These are phyloP conservation scores for Aleiodes alternator DNA, from an alignment of 2,888 invertebrate genomes.

Conservation along the genomic window DNA sequence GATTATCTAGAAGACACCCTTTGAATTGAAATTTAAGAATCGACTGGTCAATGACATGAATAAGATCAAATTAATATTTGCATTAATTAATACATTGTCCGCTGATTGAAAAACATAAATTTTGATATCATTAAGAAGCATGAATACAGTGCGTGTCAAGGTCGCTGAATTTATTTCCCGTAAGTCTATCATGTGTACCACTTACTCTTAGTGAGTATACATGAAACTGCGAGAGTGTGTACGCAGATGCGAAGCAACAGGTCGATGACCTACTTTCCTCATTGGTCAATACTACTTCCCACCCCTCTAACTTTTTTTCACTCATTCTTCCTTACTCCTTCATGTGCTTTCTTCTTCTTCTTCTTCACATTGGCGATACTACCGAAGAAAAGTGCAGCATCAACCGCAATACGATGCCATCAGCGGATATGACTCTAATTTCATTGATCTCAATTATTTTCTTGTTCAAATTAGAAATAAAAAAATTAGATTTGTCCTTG, in stretches of 20 bases:
- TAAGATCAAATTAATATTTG: no score
- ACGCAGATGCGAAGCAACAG: conserved; percentile 57
- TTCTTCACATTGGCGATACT: neutral
- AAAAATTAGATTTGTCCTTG: neutral
- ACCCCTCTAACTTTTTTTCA: conserved; percentile 44
- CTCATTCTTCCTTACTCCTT: conserved; percentile 31
- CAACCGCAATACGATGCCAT: conserved; percentile 13
- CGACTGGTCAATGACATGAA: no score
- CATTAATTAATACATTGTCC: no score
- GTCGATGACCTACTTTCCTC: conserved; percentile 72
- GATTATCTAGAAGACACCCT: no score
- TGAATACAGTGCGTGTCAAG: conserved; percentile 36
- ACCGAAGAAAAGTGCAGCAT: neutral
- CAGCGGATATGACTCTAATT: conserved; percentile 23
- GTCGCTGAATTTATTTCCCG: conserved; percentile 44
- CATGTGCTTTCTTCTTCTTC: conserved; percentile 2
- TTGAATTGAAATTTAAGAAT: no score
- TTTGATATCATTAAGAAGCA: conserved; percentile 24
- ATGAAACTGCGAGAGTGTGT: conserved; percentile 5
- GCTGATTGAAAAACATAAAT: neutral
- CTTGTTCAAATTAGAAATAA: neutral
- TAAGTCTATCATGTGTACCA: conserved; percentile 36
- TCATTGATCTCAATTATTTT: conserved; percentile 31
- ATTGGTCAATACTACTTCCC: conserved; percentile 62
- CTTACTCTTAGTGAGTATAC: conserved; percentile 28